Evolutionary conservation across 2,888 invertebrate genomes (phyloP), one percentile per base, ranked within the genome.

Genomic region (Aphidius colemani): DNA sequence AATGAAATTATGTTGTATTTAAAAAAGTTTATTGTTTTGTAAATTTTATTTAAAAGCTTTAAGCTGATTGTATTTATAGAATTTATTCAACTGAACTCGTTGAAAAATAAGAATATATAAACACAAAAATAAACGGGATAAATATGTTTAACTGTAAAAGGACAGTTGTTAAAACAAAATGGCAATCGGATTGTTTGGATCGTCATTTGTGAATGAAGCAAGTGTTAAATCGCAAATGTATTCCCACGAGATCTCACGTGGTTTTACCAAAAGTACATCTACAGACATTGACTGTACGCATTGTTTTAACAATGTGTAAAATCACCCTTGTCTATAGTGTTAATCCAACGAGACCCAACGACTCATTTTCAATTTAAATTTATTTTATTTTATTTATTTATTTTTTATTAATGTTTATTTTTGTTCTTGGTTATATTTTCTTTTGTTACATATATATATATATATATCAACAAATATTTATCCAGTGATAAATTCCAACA

Each of bases 261-360:
- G 51, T 30, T 30, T 30, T 58, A 39, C 40, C 40, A 58, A 57
- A 46, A 10, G 7, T 10, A 53, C 48, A 45, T 61, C 10, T 53
- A 61, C 10, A 61, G 61, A 61, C 55, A 57, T 64, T 64, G 57
- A 64, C 64, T 64, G n/a, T n/a, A 61, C 56, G 44, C 13, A 50
- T 57, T 60, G 61, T 44, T 64, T 49, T 64, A 64, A 64, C 64
- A 56, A 64, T 51, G 60, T 64, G 64, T 64, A 61, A 61, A 64
- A 64, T 61, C 60, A 61, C 60, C 61, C 64, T 64, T 64, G 64
- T 64, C 60, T 64, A 56, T 48, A 18, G 13, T 53, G 60, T 51
- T 64, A 64, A 64, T 64, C 64, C 51, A 55, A 48, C 64, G 61
- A 56, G 60, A 64, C 57, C 60, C 64, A 64, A 64, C 64, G 45